Evolutionary conservation across 2,113 vertebrate species (phyloP).

Genomic region (Hylia prasina): DNA sequence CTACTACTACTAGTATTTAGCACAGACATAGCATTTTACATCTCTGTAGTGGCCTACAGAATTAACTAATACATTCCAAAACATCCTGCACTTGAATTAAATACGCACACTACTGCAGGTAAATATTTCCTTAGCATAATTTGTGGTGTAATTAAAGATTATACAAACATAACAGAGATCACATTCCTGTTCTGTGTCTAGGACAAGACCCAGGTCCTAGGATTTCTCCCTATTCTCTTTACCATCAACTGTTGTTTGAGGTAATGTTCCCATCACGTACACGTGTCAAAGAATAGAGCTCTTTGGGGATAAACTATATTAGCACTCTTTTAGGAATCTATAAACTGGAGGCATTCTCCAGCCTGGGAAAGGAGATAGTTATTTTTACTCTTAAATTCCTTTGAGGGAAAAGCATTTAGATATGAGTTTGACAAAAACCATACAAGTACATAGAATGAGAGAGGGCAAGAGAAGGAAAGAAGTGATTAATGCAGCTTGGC

Average conservation of each 20-base stretch:
- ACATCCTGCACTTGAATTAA: constrained; percentile 9
- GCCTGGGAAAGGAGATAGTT: constrained; percentile 26
- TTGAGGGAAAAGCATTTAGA: not conserved
- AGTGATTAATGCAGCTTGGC: not conserved
- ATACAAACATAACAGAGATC: not conserved
- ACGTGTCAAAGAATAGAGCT: not conserved
- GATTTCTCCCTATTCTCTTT: not conserved
- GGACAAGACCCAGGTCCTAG: not conserved
- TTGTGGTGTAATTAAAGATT: not conserved
- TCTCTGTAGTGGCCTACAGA: not conserved
- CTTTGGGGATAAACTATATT: not conserved
- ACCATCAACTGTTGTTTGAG: not conserved
- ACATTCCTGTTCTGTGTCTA: not conserved
- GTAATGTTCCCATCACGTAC: not conserved
- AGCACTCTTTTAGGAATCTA: not conserved
- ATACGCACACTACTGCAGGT: not conserved
- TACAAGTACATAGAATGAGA: not conserved
- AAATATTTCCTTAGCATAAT: constrained; percentile 6
- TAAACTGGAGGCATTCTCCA: not conserved
- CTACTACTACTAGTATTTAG: not conserved
- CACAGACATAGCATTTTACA: not conserved
- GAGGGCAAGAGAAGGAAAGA: not conserved
- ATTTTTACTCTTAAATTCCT: constrained; percentile 52
- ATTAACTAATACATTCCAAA: not conserved
- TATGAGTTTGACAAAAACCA: not conserved